phyloP scores from a whole-genome alignment of 2,113 vertebrate species.

The Pedionomus torquatus region DNA sequence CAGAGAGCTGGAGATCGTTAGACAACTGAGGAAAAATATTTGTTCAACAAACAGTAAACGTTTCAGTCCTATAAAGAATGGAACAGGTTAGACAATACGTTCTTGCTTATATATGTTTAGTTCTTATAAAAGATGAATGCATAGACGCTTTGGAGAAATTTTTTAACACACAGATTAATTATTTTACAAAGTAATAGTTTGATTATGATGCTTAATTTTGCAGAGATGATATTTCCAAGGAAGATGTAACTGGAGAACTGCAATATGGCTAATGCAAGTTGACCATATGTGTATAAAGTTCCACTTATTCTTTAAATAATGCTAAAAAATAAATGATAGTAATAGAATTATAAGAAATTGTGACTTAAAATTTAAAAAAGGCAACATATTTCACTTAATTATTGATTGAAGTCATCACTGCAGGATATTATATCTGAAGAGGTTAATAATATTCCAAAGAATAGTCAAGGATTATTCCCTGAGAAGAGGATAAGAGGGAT shows the following conservation, averaged over 20 bases:
- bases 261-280: neutral
- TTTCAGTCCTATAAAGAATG: neutral
- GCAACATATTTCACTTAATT: neutral
- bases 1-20: neutral
- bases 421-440: neutral
- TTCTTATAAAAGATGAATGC: neutral
- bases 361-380: neutral
- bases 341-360: neutral
- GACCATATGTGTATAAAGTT: neutral
- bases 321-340: neutral
- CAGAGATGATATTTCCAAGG: neutral
- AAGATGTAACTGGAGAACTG: neutral
- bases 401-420: neutral
- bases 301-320: neutral
- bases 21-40: neutral
- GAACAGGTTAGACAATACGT: neutral
- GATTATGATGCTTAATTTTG: neutral
- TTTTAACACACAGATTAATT: neutral
- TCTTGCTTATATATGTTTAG: neutral
- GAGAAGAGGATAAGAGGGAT: neutral
- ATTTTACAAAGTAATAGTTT: neutral
- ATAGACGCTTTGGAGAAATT: neutral
- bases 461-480: neutral
- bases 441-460: neutral
- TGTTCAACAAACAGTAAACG: neutral